Base-by-base conservation (phyloP, 1,140 invertebrate species). In the Xylocopa sonorina region DNA sequence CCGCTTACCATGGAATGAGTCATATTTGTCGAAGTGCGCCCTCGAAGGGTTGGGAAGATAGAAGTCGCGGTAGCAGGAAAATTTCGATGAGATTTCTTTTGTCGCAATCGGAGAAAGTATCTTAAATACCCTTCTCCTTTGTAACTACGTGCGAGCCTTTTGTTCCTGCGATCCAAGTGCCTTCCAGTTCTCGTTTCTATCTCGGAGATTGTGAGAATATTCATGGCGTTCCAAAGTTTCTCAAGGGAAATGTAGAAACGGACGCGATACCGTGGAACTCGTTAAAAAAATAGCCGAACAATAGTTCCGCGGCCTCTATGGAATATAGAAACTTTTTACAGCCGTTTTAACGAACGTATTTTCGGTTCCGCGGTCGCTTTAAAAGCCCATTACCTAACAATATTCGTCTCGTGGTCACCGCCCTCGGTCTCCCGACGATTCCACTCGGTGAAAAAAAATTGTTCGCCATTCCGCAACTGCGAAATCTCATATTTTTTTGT, bases 311-410 rank as follows among this genome's bases (percentile, higher is more conserved):
- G 14, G 0, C 21, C 3, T 10, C 12, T 12, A 4, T 0, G 51
- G 2, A 43, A 48, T 12, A 27, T 24, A 48, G 21, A 38, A 77
- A 67, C n/a, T 24, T 66, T 76, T 68, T 46, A 10, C 29, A 41
- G 41, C 3, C n/a, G 18, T 14, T 24, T 12, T 50, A 77, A 58
- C 43, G 29, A 76, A 76, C 29, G 18, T 69, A 38, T 68, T 60
- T 68, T 51, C 43, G 34, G 34, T 69, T 43, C 41, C 32, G 32
- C 1, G 3, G 14, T 3, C 16, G 43, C 16, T 69, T 60, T 69
- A 29, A 60, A 77, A 60, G 43, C 16, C 51, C 43, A 69, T 77
- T 69, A 69, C 50, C 38, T 50, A 69, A 69, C 63, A 27, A 38
- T 50, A 38, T 69, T 69, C 43, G 43, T 60, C 58, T 60, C 43